Evolutionary conservation across 2,797 vertebrate genomes (phyloP).

Genomic region (Sebastes nivosus): DNA sequence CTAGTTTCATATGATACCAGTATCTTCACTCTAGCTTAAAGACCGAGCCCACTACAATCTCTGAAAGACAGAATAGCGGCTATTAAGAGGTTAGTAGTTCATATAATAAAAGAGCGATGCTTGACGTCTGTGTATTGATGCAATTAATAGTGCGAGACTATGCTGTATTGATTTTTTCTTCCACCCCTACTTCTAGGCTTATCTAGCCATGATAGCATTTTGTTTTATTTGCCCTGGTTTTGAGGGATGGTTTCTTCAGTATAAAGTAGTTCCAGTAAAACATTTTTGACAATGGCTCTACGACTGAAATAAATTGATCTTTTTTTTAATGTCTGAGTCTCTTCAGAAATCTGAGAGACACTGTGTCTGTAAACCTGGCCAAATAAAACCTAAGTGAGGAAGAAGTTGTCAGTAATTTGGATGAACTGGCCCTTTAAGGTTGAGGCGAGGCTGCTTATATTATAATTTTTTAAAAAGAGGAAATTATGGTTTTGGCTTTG

Average conservation of each 20-base stretch:
- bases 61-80: too few species aligned
- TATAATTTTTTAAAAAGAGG: not conserved
- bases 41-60: too few species aligned
- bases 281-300: not conserved
- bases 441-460: not conserved
- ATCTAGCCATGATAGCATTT: not conserved
- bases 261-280: not conserved
- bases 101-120: too few species aligned
- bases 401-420: constrained; percentile 3
- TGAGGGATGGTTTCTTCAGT: not conserved
- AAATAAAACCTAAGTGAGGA: not conserved
- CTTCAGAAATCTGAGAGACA: not conserved
- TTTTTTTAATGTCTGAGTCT: not conserved
- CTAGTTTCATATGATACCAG: too few species aligned
- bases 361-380: not conserved
- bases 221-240: not conserved
- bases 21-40: too few species aligned
- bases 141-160: too few species aligned
- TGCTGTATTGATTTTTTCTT: too few species aligned
- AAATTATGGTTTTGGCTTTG: constrained; percentile 24
- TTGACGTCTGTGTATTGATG: too few species aligned
- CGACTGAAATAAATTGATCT: not conserved
- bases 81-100: too few species aligned
- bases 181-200: too few species aligned
- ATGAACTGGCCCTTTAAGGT: not conserved